Percentiles rank a stretch among this genome's conserved stretches.
phyloP scores from a whole-genome alignment of 2,113 vertebrate genomes.

The Panurus biarmicus region DNA sequence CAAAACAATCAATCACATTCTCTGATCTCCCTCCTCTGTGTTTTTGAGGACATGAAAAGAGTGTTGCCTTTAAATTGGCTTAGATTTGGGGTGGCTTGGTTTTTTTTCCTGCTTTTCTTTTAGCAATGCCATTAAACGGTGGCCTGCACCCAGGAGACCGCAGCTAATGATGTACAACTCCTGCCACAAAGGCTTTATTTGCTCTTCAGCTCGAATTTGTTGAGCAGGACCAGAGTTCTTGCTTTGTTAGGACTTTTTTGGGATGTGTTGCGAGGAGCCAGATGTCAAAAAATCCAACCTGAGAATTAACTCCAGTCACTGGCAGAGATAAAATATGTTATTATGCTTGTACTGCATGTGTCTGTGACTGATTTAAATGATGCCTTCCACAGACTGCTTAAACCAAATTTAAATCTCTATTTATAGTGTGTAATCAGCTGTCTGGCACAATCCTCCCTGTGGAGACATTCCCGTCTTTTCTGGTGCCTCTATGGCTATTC shows the following conservation, averaged over 20 bases:
- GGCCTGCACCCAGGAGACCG: background rate
- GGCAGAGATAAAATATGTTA: background rate
- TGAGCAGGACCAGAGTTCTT: background rate
- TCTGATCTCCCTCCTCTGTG: rapidly evolving
- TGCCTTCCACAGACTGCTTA: background rate
- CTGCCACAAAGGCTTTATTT: background rate
- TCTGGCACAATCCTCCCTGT: background rate
- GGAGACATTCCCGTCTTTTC: background rate
- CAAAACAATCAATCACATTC: background rate
- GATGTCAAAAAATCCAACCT: background rate
- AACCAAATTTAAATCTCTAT: background rate
- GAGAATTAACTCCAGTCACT: background rate
- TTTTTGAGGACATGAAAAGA: background rate
- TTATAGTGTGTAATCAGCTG: background rate
- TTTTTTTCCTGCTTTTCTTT: background rate
- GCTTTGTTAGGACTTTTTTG: background rate
- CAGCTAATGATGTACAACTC: background rate
- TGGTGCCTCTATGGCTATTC: background rate
- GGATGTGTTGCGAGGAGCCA: background rate
- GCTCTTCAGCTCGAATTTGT: background rate
- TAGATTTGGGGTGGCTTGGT: background rate
- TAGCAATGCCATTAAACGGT: background rate
- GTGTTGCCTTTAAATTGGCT: background rate
- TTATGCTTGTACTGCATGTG: background rate
- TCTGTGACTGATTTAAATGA: background rate